These are phyloP conservation scores for Oreohelix idahoensis DNA, from an alignment of 1,140 invertebrate species.

Conservation along the genomic window DNA sequence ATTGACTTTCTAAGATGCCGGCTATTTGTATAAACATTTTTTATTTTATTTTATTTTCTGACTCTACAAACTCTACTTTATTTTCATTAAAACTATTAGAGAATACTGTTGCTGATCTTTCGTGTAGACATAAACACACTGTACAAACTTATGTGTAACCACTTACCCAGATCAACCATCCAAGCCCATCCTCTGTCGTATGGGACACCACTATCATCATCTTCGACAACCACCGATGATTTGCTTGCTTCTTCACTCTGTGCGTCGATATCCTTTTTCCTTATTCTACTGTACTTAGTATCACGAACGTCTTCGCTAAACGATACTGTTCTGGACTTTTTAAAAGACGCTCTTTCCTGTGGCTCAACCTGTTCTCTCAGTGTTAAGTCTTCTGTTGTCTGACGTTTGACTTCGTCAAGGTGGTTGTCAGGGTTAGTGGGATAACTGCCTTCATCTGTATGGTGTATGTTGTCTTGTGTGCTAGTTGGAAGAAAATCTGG, in stretches of 20 bases:
- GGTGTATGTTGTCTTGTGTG: neutral
- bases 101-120: neutral
- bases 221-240: neutral
- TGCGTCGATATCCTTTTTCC: neutral
- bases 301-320: neutral
- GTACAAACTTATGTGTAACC: neutral
- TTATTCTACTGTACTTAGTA: neutral
- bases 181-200: conserved; percentile 23
- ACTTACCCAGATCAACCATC: conserved; percentile 19
- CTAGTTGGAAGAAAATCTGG: neutral
- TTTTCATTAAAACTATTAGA: neutral
- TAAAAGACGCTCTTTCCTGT: neutral
- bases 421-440: neutral
- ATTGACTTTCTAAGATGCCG: no score
- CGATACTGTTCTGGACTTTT: neutral
- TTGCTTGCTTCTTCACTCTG: neutral
- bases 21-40: no score
- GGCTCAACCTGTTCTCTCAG: neutral
- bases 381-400: neutral
- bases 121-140: no score
- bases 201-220: conserved; percentile 4
- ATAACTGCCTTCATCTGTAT: neutral
- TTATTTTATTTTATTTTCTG: no score
- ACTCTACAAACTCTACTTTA: no score
- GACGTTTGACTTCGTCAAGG: neutral